Base-by-base conservation (phyloP, 1,140 invertebrate species). In the Holotrichia oblita region DNA sequence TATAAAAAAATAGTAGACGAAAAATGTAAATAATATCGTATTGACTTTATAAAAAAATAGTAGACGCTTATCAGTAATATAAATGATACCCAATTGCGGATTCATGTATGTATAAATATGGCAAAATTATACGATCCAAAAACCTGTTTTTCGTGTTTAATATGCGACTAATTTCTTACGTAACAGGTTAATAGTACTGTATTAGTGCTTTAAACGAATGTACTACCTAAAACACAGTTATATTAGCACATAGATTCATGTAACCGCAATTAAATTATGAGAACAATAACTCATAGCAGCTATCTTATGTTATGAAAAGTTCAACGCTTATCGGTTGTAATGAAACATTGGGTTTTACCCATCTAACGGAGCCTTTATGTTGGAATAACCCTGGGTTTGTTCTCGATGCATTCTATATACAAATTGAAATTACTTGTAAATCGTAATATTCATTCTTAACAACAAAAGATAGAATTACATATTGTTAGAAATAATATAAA, bases 91-190 rank as follows among this genome's bases (percentile, higher is more conserved):
- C 22, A 69, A 69, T 55, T 55, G 48, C n/a, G 48, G 27, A 34
- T 34, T 34, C 27, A 34, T 14, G n/a, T 17, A 48, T 69, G 24
- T 12, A 20, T 22, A n/a, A 7, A n/a, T 22, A 61, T 61, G n/a
- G 20, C 20, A 69, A 10, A 69, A 27, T 69, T 10, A 69, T 69
- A 14, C 61, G 61, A 69, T 69, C n/a, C 17, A 55, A 34, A 27
- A 69, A 69, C 61, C 61, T 22, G 61, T 69, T 69, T 69, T 69
- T 69, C 61, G 61, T 69, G 61, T 69, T 69, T 69, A 14, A 55
- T 55, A 17, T 17, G 6, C 48, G 48, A 55, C 48, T 55, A 55
- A 17, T 3, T 17, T 55, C 48, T 55, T 55, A 17, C 48, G 48
- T 55, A 55, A 55, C 7, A 55, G n/a, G 12, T 17, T 55, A 55